phyloP scores from a whole-genome alignment of 2,113 vertebrate species.

The Calidris pugnax region DNA sequence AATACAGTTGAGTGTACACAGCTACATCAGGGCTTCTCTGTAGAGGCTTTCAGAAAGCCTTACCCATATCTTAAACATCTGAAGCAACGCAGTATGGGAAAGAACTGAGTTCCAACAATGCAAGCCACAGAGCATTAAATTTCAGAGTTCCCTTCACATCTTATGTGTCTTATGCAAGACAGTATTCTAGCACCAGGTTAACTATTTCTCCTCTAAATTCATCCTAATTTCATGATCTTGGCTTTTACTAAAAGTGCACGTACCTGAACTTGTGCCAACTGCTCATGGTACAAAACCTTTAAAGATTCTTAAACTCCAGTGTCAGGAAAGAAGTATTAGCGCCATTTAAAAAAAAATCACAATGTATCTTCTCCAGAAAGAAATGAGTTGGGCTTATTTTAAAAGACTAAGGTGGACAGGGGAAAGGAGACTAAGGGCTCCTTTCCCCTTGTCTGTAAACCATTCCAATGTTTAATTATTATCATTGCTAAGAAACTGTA shows the following conservation, averaged over 20 bases:
- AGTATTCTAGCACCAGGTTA: not conserved
- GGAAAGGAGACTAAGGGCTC: no score
- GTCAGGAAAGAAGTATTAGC: not conserved
- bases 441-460: not conserved
- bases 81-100: slow-evolving; percentile 30
- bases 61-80: slow-evolving; percentile 33
- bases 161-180: not conserved
- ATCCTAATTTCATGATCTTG: not conserved
- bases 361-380: not conserved
- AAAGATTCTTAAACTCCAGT: not conserved
- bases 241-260: not conserved
- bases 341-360: not conserved
- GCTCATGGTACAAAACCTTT: not conserved
- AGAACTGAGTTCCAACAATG: slow-evolving; percentile 15
- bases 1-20: slow-evolving; percentile 6
- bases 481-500: not conserved
- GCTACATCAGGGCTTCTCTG: slow-evolving; percentile 36
- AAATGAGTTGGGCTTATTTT: not conserved
- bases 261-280: not conserved
- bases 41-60: slow-evolving; percentile 32
- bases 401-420: not conserved
- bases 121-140: slow-evolving; percentile 30
- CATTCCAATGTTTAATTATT: not conserved
- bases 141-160: slow-evolving; percentile 32
- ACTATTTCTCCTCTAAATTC: slow-evolving; percentile 11